Evolutionary conservation across 2,797 vertebrate genomes (phyloP).

Genomic region (Sciaenops ocellatus): DNA sequence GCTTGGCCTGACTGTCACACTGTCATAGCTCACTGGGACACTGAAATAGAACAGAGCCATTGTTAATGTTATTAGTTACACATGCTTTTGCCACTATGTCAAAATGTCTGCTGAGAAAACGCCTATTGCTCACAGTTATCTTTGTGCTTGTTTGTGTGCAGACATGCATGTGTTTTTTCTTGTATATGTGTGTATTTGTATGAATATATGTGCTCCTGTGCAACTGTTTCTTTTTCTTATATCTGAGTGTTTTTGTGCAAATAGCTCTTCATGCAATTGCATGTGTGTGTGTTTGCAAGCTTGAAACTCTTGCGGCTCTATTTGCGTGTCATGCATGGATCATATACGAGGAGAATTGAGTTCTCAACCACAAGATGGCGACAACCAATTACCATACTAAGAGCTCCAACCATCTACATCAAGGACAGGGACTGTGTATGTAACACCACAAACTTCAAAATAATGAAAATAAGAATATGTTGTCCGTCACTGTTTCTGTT

Average conservation of each 20-base stretch:
- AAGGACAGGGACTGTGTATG: not conserved
- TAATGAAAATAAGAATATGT: not conserved
- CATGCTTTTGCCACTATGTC: not conserved
- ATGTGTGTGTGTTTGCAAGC: not conserved
- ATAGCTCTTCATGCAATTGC: not conserved
- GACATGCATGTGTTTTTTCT: not conserved
- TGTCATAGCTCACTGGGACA: not conserved
- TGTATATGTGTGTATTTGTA: not conserved
- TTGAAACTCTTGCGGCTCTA: not conserved
- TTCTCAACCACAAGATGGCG: slow-evolving; percentile 76
- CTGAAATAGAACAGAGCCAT: not conserved
- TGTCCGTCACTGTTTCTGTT: not conserved
- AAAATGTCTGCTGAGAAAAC: not conserved
- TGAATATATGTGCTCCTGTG: not conserved
- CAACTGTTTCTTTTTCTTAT: no score
- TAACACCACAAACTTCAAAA: not conserved
- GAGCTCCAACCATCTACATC: not conserved
- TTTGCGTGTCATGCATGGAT: not conserved
- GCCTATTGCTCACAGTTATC: not conserved
- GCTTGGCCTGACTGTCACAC: not conserved
- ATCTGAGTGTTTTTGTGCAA: not conserved
- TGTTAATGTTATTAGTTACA: not conserved
- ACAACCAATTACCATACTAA: slow-evolving; percentile 38
- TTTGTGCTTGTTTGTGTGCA: not conserved
- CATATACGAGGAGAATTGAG: not conserved